Evolutionary conservation across 2,797 vertebrate species (phyloP).

Genomic region (Taenioides sp.): DNA sequence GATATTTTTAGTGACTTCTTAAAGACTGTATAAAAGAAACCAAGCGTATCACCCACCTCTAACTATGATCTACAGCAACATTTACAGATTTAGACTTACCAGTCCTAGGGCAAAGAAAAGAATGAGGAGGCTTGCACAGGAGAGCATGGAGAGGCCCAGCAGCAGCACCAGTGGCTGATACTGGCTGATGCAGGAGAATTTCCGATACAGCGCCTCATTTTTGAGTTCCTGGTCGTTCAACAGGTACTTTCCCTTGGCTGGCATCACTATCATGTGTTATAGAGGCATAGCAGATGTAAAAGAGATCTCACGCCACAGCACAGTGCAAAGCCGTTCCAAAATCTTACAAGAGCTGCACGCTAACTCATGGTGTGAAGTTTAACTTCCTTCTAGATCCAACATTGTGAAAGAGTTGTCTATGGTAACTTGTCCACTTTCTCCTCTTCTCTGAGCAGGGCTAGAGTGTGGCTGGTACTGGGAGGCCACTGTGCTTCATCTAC

Average conservation of each 20-base stretch:
- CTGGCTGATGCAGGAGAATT: slow-evolving; percentile 91
- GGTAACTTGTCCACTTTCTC: slow-evolving; percentile 29
- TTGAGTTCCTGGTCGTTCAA: slow-evolving; percentile 86
- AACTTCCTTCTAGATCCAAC: slow-evolving; percentile 39
- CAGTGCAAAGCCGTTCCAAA: slow-evolving; percentile 21
- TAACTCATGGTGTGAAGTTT: slow-evolving; percentile 55
- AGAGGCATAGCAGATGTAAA: slow-evolving; percentile 43
- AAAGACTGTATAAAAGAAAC: too few relatives aligned
- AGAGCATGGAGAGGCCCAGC: slow-evolving; percentile 83
- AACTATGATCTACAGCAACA: neutral
- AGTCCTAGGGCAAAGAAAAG: slow-evolving; percentile 75
- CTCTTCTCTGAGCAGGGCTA: slow-evolving; percentile 35
- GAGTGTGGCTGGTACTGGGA: slow-evolving; percentile 62
- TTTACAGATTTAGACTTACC: slow-evolving; percentile 77
- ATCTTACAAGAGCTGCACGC: slow-evolving; percentile 19
- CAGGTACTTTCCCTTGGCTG: slow-evolving; percentile 94
- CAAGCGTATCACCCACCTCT: neutral
- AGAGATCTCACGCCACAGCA: slow-evolving; percentile 13
- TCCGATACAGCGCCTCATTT: slow-evolving; percentile 86
- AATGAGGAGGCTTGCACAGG: slow-evolving; percentile 79
- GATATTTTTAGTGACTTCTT: too few relatives aligned
- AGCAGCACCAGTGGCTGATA: slow-evolving; percentile 88
- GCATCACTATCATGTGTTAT: slow-evolving; percentile 79
- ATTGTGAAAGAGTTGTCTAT: slow-evolving; percentile 49
- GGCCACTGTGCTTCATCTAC: slow-evolving; percentile 61